Base-by-base conservation (phyloP, 2,113 vertebrate species). In the Hystrix brachyura region DNA sequence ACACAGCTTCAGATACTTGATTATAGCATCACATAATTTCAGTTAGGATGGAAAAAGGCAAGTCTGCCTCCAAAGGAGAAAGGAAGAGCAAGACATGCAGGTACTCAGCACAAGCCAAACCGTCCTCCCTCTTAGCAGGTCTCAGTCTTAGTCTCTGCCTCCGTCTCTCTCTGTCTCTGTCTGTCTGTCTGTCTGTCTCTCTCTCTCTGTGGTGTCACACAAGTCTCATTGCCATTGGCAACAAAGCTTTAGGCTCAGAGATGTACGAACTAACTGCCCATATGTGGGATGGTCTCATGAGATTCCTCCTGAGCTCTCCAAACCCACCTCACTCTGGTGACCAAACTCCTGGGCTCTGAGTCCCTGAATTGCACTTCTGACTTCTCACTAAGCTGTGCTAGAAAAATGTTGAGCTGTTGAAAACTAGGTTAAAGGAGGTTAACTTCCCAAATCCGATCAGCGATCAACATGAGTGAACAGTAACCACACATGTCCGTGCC, bases 401-500 rank as follows among this genome's bases (percentile, higher is more conserved):
- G 87, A 18, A 65, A 94, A 88, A 81, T 51, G 14, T 23, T 29
- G 48, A 82, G 23, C 62, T 88, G 83, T 48, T 92, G 74, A 69
- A 96, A 90, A 78, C 25, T 62, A 62, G 64, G 74, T 64, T 64
- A 48, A 67, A 76, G 76, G 91, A 94, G 71, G 95, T 87, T 74
- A 80, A 87, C 27, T 81, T 53, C 19, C 57, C 51, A 95, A 80
- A 94, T 59, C 72, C 80, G 87, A 29, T 46, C 60, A 78, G 32
- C 4, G 1, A 38, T 90, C 86, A 9, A 21, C 34, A 80, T 27
- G 25, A 7, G 32, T 83, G 85, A 81, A 80, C 25, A 69, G 34
- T 64, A 95, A 86, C 10, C 86, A 46, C 55, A 96, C 69, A 59
- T 12, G 23, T 48, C 43, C 5, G 15, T 1, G 0, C 1, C 10